Percentiles rank a stretch among this genome's conserved stretches.
These are phyloP conservation scores for Scalopus aquaticus DNA, from an alignment of 2,113 vertebrate genomes.

Conservation along the genomic window DNA sequence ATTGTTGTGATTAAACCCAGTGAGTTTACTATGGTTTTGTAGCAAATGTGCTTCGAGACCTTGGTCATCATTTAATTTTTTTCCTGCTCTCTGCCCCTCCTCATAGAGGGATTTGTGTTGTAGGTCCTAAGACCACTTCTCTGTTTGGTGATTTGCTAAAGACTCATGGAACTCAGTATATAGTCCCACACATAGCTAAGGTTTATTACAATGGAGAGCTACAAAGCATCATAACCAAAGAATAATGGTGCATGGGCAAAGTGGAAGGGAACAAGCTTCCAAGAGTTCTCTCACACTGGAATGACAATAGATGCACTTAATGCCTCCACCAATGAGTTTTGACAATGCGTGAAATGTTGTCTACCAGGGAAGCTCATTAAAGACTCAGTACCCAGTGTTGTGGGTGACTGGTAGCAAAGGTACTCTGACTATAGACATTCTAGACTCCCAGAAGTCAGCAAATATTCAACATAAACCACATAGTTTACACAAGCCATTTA, in stretches of 20 bases:
- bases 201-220: background rate
- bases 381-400: background rate
- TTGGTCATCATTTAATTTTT: background rate
- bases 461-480: background rate
- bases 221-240: background rate
- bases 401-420: background rate
- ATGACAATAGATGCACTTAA: background rate
- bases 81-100: background rate
- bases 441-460: background rate
- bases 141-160: background rate
- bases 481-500: background rate
- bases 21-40: background rate
- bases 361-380: background rate
- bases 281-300: background rate
- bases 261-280: background rate
- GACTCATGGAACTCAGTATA: background rate
- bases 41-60: background rate
- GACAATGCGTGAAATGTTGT: background rate
- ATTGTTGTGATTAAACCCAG: background rate
- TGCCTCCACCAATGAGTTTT: background rate
- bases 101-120: background rate
- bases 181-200: background rate
- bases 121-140: background rate
- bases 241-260: background rate
- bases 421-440: background rate